Percentiles rank a stretch among this genome's conserved stretches.
These are phyloP conservation scores for Malacoraja senta DNA, from an alignment of 2,797 vertebrate species.

Conservation along the genomic window DNA sequence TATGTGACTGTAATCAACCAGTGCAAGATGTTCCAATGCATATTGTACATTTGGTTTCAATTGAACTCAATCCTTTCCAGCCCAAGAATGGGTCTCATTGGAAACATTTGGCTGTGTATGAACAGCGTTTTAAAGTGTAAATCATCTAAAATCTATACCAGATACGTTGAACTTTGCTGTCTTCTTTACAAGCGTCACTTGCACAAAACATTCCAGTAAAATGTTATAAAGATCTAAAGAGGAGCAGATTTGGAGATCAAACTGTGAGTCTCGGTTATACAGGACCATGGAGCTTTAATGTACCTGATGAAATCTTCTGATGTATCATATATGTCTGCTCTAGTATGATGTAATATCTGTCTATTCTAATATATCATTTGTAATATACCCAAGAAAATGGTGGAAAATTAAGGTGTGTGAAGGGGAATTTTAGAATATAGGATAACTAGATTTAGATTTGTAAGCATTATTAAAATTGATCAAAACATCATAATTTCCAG, in stretches of 20 bases:
- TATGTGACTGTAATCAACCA: background rate
- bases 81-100: slow-evolving; percentile 19
- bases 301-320: background rate
- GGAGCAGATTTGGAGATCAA: background rate
- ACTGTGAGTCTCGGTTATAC: background rate
- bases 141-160: slow-evolving; percentile 23
- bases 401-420: no score
- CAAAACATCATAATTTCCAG: background rate
- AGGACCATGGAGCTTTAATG: background rate
- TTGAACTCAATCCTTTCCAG: slow-evolving; percentile 27
- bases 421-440: background rate
- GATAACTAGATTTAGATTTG: background rate
- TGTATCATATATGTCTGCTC: background rate
- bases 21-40: background rate
- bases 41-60: slow-evolving; percentile 32
- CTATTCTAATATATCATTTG: background rate
- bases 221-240: background rate
- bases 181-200: slow-evolving; percentile 17
- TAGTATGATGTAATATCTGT: background rate
- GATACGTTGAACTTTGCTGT: background rate
- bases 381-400: background rate
- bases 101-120: slow-evolving; percentile 30
- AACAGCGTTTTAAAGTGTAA: slow-evolving; percentile 13
- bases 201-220: slow-evolving; percentile 16
- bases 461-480: background rate